Evolutionary conservation across 1,140 invertebrate genomes (phyloP).

Genomic region (Orussus abietinus): DNA sequence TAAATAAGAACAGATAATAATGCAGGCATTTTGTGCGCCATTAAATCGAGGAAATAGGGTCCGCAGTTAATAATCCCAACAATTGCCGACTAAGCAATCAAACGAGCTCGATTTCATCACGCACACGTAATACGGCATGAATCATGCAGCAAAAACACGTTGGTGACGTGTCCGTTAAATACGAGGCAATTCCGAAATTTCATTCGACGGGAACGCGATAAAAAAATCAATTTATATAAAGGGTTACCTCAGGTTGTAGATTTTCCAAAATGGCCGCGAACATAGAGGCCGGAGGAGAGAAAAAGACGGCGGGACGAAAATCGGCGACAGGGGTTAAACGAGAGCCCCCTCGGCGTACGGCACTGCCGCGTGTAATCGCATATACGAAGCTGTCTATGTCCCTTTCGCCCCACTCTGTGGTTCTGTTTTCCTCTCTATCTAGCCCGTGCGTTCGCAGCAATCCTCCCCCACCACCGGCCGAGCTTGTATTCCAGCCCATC

Average conservation of each 20-base stretch:
- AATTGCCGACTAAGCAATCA: no score
- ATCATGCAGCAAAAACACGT: no score
- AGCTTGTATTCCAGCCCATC: slow-evolving; percentile 15
- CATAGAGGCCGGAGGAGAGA: not conserved
- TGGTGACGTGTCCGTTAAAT: no score
- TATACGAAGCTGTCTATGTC: slow-evolving; percentile 26
- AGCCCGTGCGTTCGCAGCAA: no score
- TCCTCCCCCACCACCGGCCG: slow-evolving; percentile 1
- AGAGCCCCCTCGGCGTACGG: slow-evolving; percentile 16
- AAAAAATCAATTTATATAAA: not conserved
- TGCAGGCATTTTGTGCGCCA: no score
- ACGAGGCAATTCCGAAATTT: no score
- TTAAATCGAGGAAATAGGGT: no score
- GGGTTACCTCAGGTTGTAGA: not conserved
- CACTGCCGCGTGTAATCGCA: slow-evolving; percentile 20
- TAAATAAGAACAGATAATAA: no score
- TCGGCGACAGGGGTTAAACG: slow-evolving; percentile 10
- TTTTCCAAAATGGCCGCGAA: not conserved
- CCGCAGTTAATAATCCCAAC: no score
- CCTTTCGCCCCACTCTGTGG: slow-evolving; percentile 3
- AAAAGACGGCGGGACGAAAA: not conserved
- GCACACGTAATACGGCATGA: no score
- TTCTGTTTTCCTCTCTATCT: slow-evolving; percentile 12
- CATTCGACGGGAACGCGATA: no score
- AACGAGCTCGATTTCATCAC: no score